Evolutionary conservation across 1,140 invertebrate species (phyloP).

Genomic region (Drosophila setifemur): DNA sequence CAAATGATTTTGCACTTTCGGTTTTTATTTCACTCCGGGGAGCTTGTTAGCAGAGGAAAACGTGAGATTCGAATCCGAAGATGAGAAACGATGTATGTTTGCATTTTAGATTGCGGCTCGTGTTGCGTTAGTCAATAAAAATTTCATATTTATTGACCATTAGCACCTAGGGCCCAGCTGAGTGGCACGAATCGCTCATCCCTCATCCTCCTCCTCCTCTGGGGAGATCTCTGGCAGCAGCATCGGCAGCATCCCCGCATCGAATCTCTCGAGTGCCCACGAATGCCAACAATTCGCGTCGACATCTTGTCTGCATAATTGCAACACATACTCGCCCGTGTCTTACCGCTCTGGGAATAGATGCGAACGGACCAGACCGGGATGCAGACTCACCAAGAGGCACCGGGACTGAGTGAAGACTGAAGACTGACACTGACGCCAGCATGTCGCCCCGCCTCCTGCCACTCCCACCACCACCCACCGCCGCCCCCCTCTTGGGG

Average conservation of each 20-base stretch:
- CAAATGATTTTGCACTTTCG: constrained; percentile 66
- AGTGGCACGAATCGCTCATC: constrained; percentile 21
- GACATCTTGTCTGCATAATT: constrained; percentile 82
- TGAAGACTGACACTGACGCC: constrained; percentile 70
- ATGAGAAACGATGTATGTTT: constrained; percentile 51
- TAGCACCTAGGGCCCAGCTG: constrained; percentile 70
- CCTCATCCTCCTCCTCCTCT: not conserved
- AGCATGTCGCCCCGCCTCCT: constrained; percentile 49
- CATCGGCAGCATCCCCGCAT: not conserved
- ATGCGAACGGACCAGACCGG: constrained; percentile 23
- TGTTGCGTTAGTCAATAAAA: constrained; percentile 75
- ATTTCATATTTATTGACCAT: constrained; percentile 81
- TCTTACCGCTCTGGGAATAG: constrained; percentile 37
- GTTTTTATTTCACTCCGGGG: constrained; percentile 75
- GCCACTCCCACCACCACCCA: not conserved
- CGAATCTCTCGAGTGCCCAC: constrained; percentile 27
- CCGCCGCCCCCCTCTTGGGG: no score
- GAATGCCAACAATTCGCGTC: constrained; percentile 78
- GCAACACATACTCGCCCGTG: constrained; percentile 61
- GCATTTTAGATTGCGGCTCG: constrained; percentile 68
- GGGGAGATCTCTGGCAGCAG: not conserved
- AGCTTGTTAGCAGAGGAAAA: constrained; percentile 68
- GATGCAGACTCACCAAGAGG: constrained; percentile 3
- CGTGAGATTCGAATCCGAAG: constrained; percentile 48
- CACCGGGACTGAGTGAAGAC: not conserved